Evolutionary conservation across 2,888 invertebrate species (phyloP), one percentile per base, ranked within the genome.

Genomic region (Machimus rusticus): DNA sequence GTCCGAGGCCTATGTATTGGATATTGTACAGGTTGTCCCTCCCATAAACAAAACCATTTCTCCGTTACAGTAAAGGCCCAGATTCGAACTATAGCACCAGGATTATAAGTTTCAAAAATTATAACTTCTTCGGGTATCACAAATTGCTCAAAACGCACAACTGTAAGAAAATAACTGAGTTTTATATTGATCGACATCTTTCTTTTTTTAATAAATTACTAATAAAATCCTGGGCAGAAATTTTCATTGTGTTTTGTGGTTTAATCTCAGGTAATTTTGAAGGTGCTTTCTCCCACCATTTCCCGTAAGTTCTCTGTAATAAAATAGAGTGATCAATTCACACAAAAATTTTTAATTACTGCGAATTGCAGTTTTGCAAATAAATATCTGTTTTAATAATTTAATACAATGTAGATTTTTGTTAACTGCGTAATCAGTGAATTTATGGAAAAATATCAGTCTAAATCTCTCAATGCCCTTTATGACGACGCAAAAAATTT

Each of bases 21-120:
- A 89, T 93, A 1, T 31, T 31, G 92, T 90, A 95, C 94, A 0
- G 96, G 95, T 82, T 93, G 93, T 6, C 96, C 96, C 91, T 96
- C 96, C 97, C 97, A 98, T 46, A 98, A 92, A 81, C 96, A 93
- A 77, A 94, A 92, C 98, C 98, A 98, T 86, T 93, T 91, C 77
- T 92, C 92, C 51, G 92, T 91, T 78, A 92, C 90, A 28, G 91
- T 92, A 89, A 93, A 93, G 0, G 96, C 97, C 96, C 96, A 97
- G 88, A 97, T 95, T 89, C 96, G 94, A 23, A 97, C 95, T 51
- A 97, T 94, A 2, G 96, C 96, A 34, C 97, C 97, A 0, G 97
- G 97, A 92, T 97, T 97, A 90, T 96, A 97, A 0, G 97, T 97
- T 93, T 98, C 97, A 91, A 96, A 98, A 88, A 98, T 94, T 1